Conservation (phyloP, 2,888 invertebrate genomes). For the Pimpla rufipes region DNA sequence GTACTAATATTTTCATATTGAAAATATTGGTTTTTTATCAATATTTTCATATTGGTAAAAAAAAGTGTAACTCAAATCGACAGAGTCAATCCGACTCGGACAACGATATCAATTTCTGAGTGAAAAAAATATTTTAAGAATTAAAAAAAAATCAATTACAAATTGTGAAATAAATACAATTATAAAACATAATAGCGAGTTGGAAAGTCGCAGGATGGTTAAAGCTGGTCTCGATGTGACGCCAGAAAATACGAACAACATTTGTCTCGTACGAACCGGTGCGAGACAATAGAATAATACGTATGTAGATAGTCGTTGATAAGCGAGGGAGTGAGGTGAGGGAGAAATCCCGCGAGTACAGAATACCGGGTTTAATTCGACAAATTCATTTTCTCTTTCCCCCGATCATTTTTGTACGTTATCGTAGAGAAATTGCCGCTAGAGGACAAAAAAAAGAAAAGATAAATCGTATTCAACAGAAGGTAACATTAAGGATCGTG, state of each 20-base stretch:
- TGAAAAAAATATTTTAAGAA: no score
- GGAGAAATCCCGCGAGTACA: background rate
- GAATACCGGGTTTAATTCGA: constrained; percentile 81
- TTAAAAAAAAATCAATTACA: no score
- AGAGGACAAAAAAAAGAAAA: constrained; percentile 66
- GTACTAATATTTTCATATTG: no score
- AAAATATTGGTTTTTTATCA: no score
- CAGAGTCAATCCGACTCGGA: no score
- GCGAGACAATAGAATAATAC: constrained; percentile 77
- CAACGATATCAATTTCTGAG: no score
- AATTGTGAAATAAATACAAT: no score
- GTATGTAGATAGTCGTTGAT: constrained; percentile 83
- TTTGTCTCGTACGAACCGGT: constrained; percentile 75
- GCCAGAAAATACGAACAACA: constrained; percentile 45
- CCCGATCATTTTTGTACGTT: constrained; percentile 83
- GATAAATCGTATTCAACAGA: constrained; percentile 50
- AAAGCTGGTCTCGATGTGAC: background rate
- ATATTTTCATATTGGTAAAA: no score
- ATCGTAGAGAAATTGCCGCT: constrained; percentile 79
- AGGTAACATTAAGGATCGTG: constrained; percentile 36
- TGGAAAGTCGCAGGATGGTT: no score
- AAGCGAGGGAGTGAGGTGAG: constrained; percentile 37
- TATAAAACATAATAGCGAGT: no score
- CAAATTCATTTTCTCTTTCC: constrained; percentile 76
- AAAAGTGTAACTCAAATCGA: no score